Base-by-base conservation (phyloP, 2,797 vertebrate genomes). In the Aselliscus stoliczkanus region DNA sequence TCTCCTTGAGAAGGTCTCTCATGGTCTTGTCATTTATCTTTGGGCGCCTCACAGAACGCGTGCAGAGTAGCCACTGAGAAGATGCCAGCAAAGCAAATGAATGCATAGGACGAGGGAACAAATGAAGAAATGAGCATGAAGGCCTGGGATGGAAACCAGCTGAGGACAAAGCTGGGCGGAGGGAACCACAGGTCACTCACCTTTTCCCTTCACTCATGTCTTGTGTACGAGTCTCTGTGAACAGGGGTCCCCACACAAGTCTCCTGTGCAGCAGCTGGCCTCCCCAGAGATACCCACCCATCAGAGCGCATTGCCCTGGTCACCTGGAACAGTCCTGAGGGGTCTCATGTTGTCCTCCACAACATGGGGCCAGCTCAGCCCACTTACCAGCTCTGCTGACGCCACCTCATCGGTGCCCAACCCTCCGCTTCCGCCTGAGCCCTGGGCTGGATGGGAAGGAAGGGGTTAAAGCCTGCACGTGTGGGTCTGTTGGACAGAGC, bases 381-480 rank as follows among this genome's bases (percentile, higher is more conserved):
- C 8, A 5, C 20, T 67, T 52, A 37, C 50, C 42, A 50, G 54
- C 31, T 89, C 0, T 12, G 37, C 62, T 21, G 67, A 67, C n/a
- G 37, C 11, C 0, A 0, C 50, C 3, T 14, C 0, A 0, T 5
- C 14, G 17, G 21, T 25, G n/a, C 23, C 37, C 27, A 76, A 11
- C 47, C 18, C 62, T 70, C 62, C 72, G 72, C 31, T 76, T 54
- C 20, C 37, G 2, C 56, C 54, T 4, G 37, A 72, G 83, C 7
- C 12, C 6, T 0, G n/a, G 34, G 34, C 81, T 56, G 34, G 62
- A 7, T 52, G 89, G 65, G 23, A 60, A 44, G 29, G 77, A 52
- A 77, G 44, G 94, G 56, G 81, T 93, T 95, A 96, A 88, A 85
- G 80, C 56, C 47, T 72, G 62, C 67, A 58, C 17, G 37, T 64